phyloP scores from a whole-genome alignment of 2,797 vertebrate genomes.

The Sebastes nivosus region DNA sequence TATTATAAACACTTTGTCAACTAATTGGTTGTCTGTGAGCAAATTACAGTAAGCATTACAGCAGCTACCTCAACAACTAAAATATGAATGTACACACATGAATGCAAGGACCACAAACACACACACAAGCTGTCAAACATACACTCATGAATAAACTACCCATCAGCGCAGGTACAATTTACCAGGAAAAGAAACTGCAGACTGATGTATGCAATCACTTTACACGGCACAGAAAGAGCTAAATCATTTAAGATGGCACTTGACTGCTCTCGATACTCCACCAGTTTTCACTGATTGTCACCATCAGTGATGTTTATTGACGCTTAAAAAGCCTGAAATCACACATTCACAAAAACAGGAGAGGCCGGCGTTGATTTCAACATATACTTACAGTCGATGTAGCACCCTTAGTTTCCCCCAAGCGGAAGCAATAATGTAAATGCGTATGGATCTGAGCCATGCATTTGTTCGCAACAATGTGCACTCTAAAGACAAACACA shows the following conservation, averaged over 20 bases:
- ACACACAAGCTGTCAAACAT: conserved; percentile 19
- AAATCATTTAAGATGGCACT: conserved; percentile 75
- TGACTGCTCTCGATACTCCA: conserved; percentile 65
- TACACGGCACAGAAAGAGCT: conserved; percentile 48
- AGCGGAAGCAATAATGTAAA: conserved; percentile 18
- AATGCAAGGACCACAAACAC: conserved; percentile 9
- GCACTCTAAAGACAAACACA: conserved; percentile 17
- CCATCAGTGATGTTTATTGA: conserved; percentile 66
- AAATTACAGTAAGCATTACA: conserved; percentile 1
- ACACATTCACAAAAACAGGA: conserved; percentile 27
- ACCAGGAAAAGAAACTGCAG: conserved; percentile 46
- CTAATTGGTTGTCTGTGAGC: conserved; percentile 14
- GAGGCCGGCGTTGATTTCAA: conserved; percentile 56
- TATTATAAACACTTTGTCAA: not conserved
- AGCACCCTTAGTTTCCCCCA: conserved; percentile 15
- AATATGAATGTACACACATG: not conserved
- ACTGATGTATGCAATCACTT: conserved; percentile 75
- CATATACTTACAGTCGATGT: conserved; percentile 37
- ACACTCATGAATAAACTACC: conserved; percentile 61
- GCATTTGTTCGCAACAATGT: not conserved
- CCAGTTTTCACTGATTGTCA: conserved; percentile 71
- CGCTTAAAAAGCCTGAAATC: conserved; percentile 62
- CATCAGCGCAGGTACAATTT: conserved; percentile 56
- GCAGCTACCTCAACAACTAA: conserved; percentile 5
- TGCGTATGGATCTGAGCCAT: conserved; percentile 14